Evolutionary conservation across 2,888 invertebrate species (phyloP), one percentile per base, ranked within the genome.

Genomic region (Drosophila pegasa): DNA sequence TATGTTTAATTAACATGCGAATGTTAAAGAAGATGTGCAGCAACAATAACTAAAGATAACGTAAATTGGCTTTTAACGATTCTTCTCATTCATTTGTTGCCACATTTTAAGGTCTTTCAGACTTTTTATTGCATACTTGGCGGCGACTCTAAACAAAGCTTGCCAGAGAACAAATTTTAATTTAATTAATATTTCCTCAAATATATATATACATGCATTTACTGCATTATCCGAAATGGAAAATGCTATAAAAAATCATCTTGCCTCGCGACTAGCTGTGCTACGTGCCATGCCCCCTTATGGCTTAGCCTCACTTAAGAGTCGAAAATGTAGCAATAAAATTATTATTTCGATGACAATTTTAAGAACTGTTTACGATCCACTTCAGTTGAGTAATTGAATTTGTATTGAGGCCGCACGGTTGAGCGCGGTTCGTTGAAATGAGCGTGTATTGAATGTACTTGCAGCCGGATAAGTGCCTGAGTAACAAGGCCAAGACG

Each of bases 401-500:
- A 68, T 40, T 52, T 54, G 33, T 47, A 16, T 14, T 22, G 41
- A 22, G 48, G 12, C 22, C 18, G 5, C 38, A 9, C 14, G 18
- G 18, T 35, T 29, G 29, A 20, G 33, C 16, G 35, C 31, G 63
- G 52, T 48, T 20, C 40, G 37, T 61, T 47, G 16, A 58, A 65
- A 41, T 55, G 40, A 58, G 64, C 29, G 40, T 40, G 41, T 10
- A 22, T 35, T 37, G 45, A 57, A 45, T 76, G 22, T 63, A 59
- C 65, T 80, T 78, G 56, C 70, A 81, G 77, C 63, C 54, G 57
- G 50, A 54, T 66, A 78, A 82, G 83, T 82, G 85, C 78, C 80
- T 78, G 56, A 72, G 64, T 70, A 33, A 27, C 20, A 18, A 29
- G 27, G 47, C 16, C 27, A 47, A 54, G 22, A 56, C 35, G 62